These are phyloP conservation scores for Lasius fuliginosus DNA, from an alignment of 2,888 invertebrate genomes.

Conservation along the genomic window DNA sequence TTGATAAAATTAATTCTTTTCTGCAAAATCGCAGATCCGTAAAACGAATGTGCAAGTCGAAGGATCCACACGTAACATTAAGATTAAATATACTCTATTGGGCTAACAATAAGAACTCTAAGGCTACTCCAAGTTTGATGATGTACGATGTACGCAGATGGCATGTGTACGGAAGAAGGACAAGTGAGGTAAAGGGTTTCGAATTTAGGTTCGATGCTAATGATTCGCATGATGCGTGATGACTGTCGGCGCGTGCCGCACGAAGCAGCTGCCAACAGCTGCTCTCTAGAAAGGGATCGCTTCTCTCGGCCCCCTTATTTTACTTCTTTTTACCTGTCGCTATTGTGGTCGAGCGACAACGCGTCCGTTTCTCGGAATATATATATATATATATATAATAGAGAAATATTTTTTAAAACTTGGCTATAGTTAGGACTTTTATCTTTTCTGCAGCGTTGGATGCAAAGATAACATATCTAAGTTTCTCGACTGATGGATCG, in stretches of 20 bases:
- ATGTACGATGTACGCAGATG: neutral
- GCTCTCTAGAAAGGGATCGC: slow-evolving; percentile 59
- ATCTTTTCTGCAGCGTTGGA: neutral
- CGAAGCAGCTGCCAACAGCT: slow-evolving; percentile 75
- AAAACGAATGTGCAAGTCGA: neutral
- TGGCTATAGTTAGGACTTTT: neutral
- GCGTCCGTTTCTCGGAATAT: neutral
- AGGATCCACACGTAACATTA: neutral
- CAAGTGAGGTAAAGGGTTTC: slow-evolving; percentile 53
- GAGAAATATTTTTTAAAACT: neutral
- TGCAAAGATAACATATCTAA: neutral
- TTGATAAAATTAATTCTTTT: neutral
- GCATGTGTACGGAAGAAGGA: slow-evolving; percentile 40
- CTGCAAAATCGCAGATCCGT: neutral
- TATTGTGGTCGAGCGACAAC: slow-evolving; percentile 20
- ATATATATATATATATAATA: neutral
- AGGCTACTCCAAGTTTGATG: neutral
- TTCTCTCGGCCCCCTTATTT: slow-evolving; percentile 26
- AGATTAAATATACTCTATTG: neutral
- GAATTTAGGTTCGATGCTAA: slow-evolving; percentile 75
- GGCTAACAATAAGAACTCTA: neutral
- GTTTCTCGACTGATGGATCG: neutral
- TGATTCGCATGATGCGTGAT: slow-evolving; percentile 78
- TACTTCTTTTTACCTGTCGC: slow-evolving; percentile 42
- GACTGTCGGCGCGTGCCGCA: slow-evolving; percentile 83